A percentile compares a stretch with the other conserved stretches of the same genome.
These are phyloP conservation scores for Bombyx mori DNA, from an alignment of 1,140 invertebrate genomes.

Conservation along the genomic window ASM3026992v2 NC_085107.1:2683001-2683500, in stretches of 20 bases:
- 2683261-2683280: neutral
- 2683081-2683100: constrained; percentile 53
- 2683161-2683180: neutral
- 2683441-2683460: neutral
- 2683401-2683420: neutral
- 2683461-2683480: constrained; percentile 7
- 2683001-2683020: constrained; percentile 42
- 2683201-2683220: neutral
- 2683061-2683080: constrained; percentile 40
- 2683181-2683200: neutral
- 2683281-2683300: neutral
- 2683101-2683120: constrained; percentile 29
- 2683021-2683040: constrained; percentile 32
- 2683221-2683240: neutral
- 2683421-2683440: neutral
- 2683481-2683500: neutral
- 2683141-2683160: neutral
- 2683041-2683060: constrained; percentile 43
- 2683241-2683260: neutral
- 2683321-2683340: neutral
- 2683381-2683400: neutral
- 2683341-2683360: neutral
- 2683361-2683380: neutral
- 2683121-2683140: constrained; percentile 13
- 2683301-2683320: neutral